These are phyloP conservation scores for Druceiella hillmani DNA, from an alignment of 2,888 invertebrate species.

Conservation along the genomic window DNA sequence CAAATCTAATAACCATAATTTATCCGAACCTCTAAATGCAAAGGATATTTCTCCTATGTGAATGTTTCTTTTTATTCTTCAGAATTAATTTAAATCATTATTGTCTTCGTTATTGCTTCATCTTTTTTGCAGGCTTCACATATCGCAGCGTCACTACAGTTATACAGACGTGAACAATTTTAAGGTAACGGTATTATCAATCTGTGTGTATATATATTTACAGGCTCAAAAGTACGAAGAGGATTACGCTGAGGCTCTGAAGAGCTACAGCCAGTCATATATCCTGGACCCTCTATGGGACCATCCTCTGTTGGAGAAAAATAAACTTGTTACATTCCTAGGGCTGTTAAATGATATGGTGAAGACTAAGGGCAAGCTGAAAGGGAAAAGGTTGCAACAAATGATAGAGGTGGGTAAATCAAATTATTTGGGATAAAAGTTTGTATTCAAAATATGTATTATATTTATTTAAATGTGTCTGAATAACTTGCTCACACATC, in stretches of 20 bases:
- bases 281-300: slow-evolving; percentile 73
- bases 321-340: slow-evolving; percentile 60
- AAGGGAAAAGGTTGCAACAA: slow-evolving; percentile 63
- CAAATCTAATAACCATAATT: too few relatives aligned
- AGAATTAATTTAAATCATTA: slow-evolving; percentile 1
- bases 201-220: slow-evolving; percentile 23
- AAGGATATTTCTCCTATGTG: too few relatives aligned
- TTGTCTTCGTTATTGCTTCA: too few relatives aligned
- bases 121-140: too few relatives aligned
- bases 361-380: slow-evolving; percentile 64
- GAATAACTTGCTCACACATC: too few relatives aligned
- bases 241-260: slow-evolving; percentile 63
- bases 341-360: slow-evolving; percentile 58
- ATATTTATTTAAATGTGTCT: too few relatives aligned
- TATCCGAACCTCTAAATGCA: too few relatives aligned
- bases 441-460: too few relatives aligned
- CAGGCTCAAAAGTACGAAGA: slow-evolving; percentile 78
- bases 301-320: slow-evolving; percentile 56
- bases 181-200: slow-evolving; percentile 5
- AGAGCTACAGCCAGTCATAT: slow-evolving; percentile 62
- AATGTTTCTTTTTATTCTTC: too few relatives aligned
- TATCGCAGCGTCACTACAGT: too few relatives aligned
- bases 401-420: slow-evolving; percentile 52
- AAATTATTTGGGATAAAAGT: too few relatives aligned
- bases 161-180: too few relatives aligned